Evolutionary conservation across 2,797 vertebrate species (phyloP).

Genomic region (Micropoecilia bifurca): DNA sequence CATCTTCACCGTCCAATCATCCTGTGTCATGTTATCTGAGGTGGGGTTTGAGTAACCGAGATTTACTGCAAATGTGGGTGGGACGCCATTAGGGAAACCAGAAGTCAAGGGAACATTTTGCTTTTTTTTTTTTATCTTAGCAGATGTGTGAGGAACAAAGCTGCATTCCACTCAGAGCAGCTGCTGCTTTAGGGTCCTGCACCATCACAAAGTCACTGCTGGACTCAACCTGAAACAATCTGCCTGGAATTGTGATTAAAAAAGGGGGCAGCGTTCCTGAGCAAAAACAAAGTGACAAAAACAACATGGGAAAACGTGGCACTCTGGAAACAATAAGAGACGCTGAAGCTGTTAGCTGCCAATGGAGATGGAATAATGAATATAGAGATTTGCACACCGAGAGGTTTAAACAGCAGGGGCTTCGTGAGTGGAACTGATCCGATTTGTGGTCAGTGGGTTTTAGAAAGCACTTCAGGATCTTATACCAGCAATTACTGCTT

Average conservation of each 20-base stretch:
- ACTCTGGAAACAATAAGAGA: not conserved
- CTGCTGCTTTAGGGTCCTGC: slow-evolving; percentile 49
- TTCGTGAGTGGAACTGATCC: not conserved
- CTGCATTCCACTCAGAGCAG: slow-evolving; percentile 14
- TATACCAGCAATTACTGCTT: not conserved
- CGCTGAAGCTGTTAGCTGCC: not conserved
- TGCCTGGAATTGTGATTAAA: slow-evolving; percentile 11
- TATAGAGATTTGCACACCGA: not conserved
- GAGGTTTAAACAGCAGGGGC: not conserved
- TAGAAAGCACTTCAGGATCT: not conserved
- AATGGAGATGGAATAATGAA: not conserved
- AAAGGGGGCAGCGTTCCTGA: not conserved
- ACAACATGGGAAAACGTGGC: not conserved
- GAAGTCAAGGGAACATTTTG: slow-evolving; percentile 7
- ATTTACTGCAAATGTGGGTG: slow-evolving; percentile 48
- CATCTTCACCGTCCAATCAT: slow-evolving; percentile 2
- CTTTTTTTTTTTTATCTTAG: slow-evolving; percentile 47
- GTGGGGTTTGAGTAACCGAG: not conserved
- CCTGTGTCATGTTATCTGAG: not conserved
- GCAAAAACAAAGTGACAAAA: not conserved
- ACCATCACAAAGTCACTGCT: slow-evolving; percentile 38
- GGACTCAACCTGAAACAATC: slow-evolving; percentile 21
- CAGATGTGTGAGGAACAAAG: slow-evolving; percentile 31
- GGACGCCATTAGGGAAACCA: slow-evolving; percentile 36
- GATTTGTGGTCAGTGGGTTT: not conserved